Evolutionary conservation across 2,888 invertebrate genomes (phyloP).

Genomic region (Spodoptera picta): DNA sequence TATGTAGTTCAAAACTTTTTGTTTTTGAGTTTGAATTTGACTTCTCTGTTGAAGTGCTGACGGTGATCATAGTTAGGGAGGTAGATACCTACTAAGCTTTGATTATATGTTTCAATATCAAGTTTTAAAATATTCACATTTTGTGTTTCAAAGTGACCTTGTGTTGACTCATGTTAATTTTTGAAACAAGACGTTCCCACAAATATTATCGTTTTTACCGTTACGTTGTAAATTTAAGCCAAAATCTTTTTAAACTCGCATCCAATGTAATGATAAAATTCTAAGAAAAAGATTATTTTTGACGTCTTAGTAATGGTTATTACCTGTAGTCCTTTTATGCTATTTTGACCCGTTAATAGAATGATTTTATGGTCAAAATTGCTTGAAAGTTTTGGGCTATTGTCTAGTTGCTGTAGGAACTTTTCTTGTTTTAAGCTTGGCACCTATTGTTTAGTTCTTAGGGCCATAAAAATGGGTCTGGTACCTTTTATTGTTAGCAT

Average conservation of each 20-base stretch:
- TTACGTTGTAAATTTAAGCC: conserved; percentile 16
- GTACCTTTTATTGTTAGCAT: conserved; percentile 34
- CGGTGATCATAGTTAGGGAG: too few relatives aligned
- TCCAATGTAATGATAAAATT: conserved; percentile 36
- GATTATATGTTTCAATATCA: too few relatives aligned
- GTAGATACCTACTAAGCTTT: too few relatives aligned
- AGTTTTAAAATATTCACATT: too few relatives aligned
- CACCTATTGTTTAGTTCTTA: conserved; percentile 39
- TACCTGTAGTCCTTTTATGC: conserved; percentile 28
- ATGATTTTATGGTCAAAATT: conserved; percentile 23
- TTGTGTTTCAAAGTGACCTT: too few relatives aligned
- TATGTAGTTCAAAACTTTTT: too few relatives aligned
- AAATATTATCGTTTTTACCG: conserved; percentile 3
- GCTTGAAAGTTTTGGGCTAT: conserved; percentile 1
- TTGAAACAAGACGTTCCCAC: too few relatives aligned
- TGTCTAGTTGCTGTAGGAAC: conserved; percentile 17
- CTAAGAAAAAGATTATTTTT: conserved; percentile 33
- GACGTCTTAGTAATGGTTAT: conserved; percentile 12
- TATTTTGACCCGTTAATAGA: conserved; percentile 19
- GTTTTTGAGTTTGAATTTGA: too few relatives aligned
- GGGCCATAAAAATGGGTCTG: conserved; percentile 34
- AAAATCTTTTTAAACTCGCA: conserved; percentile 16
- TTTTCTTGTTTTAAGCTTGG: conserved; percentile 44
- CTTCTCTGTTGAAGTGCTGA: too few relatives aligned
- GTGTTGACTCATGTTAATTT: too few relatives aligned